Evolutionary conservation across 2,888 invertebrate genomes (phyloP).

Genomic region (Monopis laevigella): DNA sequence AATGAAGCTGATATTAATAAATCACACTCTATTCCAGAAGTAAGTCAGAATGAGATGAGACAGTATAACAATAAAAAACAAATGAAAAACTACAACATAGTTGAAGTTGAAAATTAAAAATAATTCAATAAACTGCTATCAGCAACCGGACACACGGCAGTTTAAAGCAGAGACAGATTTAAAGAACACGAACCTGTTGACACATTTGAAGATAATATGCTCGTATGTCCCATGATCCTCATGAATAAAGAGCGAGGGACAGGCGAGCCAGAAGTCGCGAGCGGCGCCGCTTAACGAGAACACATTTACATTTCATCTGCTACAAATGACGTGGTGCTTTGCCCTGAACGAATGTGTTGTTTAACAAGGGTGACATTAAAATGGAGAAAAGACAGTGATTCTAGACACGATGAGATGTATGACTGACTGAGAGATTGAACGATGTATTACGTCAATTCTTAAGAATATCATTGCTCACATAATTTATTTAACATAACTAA

Average conservation of each 20-base stretch:
- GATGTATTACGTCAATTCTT: too few relatives aligned
- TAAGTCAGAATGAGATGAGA: too few relatives aligned
- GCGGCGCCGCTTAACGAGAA: constrained; percentile 59
- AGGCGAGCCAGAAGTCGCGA: constrained; percentile 22
- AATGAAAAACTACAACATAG: too few relatives aligned
- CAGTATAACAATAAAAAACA: too few relatives aligned
- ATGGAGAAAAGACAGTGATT: not conserved
- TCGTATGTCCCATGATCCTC: constrained; percentile 43
- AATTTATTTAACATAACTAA: too few relatives aligned
- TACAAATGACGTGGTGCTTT: constrained; percentile 55
- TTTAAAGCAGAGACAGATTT: constrained; percentile 9
- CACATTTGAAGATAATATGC: constrained; percentile 65
- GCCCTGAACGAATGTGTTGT: constrained; percentile 23
- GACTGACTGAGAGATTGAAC: not conserved
- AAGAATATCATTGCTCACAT: too few relatives aligned
- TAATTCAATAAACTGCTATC: not conserved
- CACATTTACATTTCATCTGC: constrained; percentile 65
- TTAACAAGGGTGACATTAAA: constrained; percentile 12
- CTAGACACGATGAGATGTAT: not conserved
- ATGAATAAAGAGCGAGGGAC: constrained; percentile 56
- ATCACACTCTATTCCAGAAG: too few relatives aligned
- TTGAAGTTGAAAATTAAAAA: too few relatives aligned
- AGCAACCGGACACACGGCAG: constrained; percentile 2
- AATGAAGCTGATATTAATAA: too few relatives aligned
- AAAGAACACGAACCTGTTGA: constrained; percentile 45